Evolutionary conservation across 92 coral and sea anemone genomes (phyloP).

Genomic region (Parazoanthus atlanticus): DNA sequence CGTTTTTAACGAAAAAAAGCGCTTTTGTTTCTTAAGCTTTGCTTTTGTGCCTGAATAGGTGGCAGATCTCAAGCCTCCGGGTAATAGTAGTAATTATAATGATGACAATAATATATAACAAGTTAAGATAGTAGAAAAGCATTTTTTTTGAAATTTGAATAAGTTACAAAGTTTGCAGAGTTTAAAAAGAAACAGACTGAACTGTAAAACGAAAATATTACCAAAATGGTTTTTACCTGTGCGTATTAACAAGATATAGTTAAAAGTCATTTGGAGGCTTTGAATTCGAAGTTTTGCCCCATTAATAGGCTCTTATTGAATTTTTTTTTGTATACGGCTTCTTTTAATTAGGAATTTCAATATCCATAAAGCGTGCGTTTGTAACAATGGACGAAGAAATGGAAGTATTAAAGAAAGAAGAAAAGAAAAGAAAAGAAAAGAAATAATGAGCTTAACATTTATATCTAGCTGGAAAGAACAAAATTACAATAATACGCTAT

Average conservation of each 20-base stretch:
- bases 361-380: neutral
- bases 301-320: neutral
- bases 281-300: too few relatives aligned
- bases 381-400: neutral
- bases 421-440: too few relatives aligned
- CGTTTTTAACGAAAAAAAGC: neutral
- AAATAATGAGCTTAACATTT: too few relatives aligned
- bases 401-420: too few relatives aligned
- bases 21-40: neutral
- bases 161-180: neutral
- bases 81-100: neutral
- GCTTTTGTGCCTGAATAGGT: neutral
- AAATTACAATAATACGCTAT: too few relatives aligned
- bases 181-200: neutral
- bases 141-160: slow-evolving; percentile 2
- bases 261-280: neutral
- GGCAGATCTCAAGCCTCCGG: neutral
- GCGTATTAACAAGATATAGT: neutral
- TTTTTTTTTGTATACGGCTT: neutral
- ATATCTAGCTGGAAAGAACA: too few relatives aligned
- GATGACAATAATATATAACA: neutral
- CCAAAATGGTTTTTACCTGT: neutral
- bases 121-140: neutral
- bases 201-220: neutral
- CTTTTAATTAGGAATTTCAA: neutral